Evolutionary conservation across 1,140 invertebrate species (phyloP).

Genomic region (Drosophila gunungcola): DNA sequence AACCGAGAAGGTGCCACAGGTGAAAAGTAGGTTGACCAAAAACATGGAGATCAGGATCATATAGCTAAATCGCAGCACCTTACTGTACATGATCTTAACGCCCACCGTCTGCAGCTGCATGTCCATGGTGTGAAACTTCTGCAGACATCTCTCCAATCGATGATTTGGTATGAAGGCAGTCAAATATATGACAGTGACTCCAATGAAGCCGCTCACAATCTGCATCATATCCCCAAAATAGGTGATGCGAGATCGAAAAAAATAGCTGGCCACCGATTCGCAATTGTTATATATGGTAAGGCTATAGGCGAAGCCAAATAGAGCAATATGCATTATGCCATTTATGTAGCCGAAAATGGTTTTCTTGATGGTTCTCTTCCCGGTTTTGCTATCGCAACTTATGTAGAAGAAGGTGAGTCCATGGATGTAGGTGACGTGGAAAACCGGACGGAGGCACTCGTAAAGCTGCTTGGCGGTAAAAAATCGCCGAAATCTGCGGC

Average conservation of each 20-base stretch:
- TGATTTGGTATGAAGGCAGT: conserved; percentile 74
- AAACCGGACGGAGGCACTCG: conserved; percentile 71
- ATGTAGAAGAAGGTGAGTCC: conserved; percentile 77
- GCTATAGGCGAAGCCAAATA: conserved; percentile 65
- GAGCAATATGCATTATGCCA: conserved; percentile 52
- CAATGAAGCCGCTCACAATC: conserved; percentile 77
- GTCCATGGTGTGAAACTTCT: conserved; percentile 72
- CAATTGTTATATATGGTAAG: conserved; percentile 69
- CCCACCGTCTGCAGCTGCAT: conserved; percentile 63
- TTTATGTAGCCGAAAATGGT: conserved; percentile 70
- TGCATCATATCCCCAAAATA: conserved; percentile 80
- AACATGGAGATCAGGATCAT: conserved; percentile 58
- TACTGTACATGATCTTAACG: conserved; percentile 81
- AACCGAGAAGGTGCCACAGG: conserved; percentile 60
- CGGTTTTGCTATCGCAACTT: conserved; percentile 22
- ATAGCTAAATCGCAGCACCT: conserved; percentile 72
- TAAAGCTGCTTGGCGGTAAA: conserved; percentile 72
- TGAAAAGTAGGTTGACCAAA: conserved; percentile 57
- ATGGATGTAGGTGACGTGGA: conserved; percentile 63
- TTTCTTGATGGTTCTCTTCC: conserved; percentile 53
- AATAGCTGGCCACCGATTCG: conserved; percentile 79
- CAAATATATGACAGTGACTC: conserved; percentile 79
- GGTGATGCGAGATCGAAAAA: conserved; percentile 74
- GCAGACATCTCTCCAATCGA: conserved; percentile 62
- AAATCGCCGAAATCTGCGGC: conserved; percentile 48